Evolutionary conservation across 1,140 invertebrate species (phyloP), one percentile per base, ranked within the genome.

Genomic region (Cataglyphis hispanica): DNA sequence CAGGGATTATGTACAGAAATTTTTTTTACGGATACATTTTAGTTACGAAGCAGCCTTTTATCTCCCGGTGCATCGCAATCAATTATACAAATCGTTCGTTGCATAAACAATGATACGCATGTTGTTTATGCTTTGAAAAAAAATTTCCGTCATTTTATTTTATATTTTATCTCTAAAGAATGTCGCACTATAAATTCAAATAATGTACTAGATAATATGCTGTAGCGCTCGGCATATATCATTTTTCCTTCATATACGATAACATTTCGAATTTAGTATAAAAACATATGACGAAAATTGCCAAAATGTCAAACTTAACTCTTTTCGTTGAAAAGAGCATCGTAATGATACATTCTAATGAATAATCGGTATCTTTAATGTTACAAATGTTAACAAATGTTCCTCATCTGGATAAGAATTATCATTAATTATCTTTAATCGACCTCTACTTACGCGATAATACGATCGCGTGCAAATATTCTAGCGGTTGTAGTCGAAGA

Each of bases 381-480:
- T 61, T 61, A 27, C 2, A 1, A 50, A 50, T 19, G 4, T 50
- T 27, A 63, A 76, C 16, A 40, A 76, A 76, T 61, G 16, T 76
- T 11, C 16, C 19, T 43, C 37, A 27, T 60, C 22, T 31, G 37
- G 19, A 27, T 43, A 43, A 76, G 56, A 76, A 76, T 76, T 63
- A 76, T 60, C 40, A 11, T 43, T 63, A 63, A 61, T 76, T 63
- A 40, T 43, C 72, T 40, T 16, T 76, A 43, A 76, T 63, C 74
- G 56, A 76, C 22, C 43, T 66, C 61, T 27, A 66, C 13, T 66
- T 50, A 78, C 60, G 40, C 27, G 40, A 66, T 8, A 50, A 66
- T 61, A 63, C n/a, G 75, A 34, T 58, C 19, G 40, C 75, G 58
- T 37, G 31, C 27, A 64, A 60, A 11, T 25, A 22, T 25, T 7